Conservation (phyloP, 2,888 invertebrate species). For the Tenthredo notha region DNA sequence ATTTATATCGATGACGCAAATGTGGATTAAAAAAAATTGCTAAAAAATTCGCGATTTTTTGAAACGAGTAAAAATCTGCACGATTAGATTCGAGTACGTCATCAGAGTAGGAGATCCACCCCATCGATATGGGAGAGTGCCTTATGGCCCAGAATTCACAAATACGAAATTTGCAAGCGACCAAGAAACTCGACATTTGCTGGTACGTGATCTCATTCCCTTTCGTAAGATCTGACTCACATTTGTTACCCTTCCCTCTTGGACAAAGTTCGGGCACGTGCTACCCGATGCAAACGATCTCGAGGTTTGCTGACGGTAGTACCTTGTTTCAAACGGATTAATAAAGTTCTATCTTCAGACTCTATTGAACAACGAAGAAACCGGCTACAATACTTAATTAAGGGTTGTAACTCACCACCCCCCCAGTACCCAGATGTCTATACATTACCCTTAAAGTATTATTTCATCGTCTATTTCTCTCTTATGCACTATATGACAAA, state of each 20-base stretch:
- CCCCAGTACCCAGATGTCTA: background rate
- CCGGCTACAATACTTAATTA: conserved; percentile 9
- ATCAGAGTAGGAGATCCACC: background rate
- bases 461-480: background rate
- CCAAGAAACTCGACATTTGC: conserved; percentile 7
- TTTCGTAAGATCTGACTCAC: conserved; percentile 35
- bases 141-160: background rate
- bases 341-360: conserved; percentile 18
- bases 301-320: background rate
- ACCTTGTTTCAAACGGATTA: conserved; percentile 42
- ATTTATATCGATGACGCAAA: too few relatives aligned
- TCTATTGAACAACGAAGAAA: conserved; percentile 1
- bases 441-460: background rate
- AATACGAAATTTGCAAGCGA: conserved; percentile 40
- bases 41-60: background rate
- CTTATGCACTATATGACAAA: background rate
- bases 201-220: conserved; percentile 35
- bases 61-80: background rate
- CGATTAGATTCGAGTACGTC: background rate
- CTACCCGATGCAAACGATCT: conserved; percentile 45
- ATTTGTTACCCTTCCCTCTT: conserved; percentile 38
- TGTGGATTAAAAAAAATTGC: too few relatives aligned
- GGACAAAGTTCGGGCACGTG: conserved; percentile 35
- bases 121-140: background rate
- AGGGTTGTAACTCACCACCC: background rate